A percentile compares a stretch with the other conserved stretches of the same genome.
Evolutionary conservation across 2,888 invertebrate species (phyloP).

Genomic region (Epinotia demarniana): DNA sequence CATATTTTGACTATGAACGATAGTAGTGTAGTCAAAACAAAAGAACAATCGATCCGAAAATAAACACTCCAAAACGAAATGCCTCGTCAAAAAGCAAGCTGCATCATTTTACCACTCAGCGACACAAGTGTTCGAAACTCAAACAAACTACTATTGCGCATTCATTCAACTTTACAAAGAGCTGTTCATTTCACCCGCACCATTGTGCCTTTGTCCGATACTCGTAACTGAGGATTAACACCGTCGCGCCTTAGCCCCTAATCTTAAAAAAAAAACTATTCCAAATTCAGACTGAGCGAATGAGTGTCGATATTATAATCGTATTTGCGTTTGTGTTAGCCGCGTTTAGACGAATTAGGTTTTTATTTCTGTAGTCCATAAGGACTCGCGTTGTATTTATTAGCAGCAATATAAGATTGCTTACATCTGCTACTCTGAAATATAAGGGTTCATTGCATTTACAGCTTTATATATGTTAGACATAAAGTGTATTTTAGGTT

Average conservation of each 20-base stretch:
- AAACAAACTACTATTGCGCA: conserved; percentile 62
- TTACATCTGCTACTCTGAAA: not conserved
- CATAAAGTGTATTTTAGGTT: conserved; percentile 9
- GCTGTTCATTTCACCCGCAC: conserved; percentile 64
- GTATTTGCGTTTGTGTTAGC: not conserved
- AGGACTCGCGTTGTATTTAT: not conserved
- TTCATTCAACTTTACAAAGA: conserved; percentile 59
- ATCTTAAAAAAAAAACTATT: conserved; percentile 49
- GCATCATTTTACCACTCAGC: conserved; percentile 51
- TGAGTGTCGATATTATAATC: not conserved
- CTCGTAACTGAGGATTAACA: conserved; percentile 77
- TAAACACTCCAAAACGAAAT: conserved; percentile 14
- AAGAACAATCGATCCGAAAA: not conserved
- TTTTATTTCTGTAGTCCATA: not conserved
- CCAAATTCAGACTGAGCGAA: conserved; percentile 31
- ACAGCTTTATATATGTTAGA: not conserved
- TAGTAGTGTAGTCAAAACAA: conserved; percentile 24
- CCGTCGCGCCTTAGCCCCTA: conserved; percentile 66
- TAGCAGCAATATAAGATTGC: conserved; percentile 2
- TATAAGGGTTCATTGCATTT: conserved; percentile 1
- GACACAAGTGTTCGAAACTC: conserved; percentile 56
- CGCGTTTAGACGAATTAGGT: not conserved
- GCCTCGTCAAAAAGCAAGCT: conserved; percentile 49
- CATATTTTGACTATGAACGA: not conserved
- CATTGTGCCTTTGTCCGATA: conserved; percentile 58